Evolutionary conservation across 2,888 invertebrate genomes (phyloP), one percentile per base, ranked within the genome.

Genomic region (Idaea biselata): DNA sequence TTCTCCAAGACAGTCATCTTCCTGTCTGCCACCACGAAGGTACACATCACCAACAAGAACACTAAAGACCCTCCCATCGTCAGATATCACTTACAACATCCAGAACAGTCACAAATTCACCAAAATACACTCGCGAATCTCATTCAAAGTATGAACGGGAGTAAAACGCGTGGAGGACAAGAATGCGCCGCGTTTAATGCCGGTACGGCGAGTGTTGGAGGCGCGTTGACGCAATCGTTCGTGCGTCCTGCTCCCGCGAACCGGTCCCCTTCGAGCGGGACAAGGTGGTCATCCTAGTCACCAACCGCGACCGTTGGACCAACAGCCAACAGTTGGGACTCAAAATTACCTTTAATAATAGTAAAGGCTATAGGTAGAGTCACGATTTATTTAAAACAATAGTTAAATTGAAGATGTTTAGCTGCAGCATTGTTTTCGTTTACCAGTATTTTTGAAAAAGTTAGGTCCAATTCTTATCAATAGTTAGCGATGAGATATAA

Each of bases 1-100:
- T 94, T 95, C 82, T 95, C 94, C 71, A 94, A 90, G 67, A 95
- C 90, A 68, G 94, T 94, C 76, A 88, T 81, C 81, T 89, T 90
- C 74, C 85, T 84, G 61, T 90, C 89, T 16, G 74, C 68, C 56
- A 79, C 86, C 62, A 80, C 68, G 73, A 83, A 80, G 61, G 79
- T 73, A 66, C 83, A 86, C 80, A 88, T 79, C 86, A 92, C 87
- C 77, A 90, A 82, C 76, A 89, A 83, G 73, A 90, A 75, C 86
- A 91, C 89, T 72, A 81, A 72, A 67, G 78, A 82, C 79, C 81
- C 83, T 80, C 81, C 82, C 91, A 91, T 91, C 74, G 71, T 81
- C 68, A 66, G 73, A 68, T 71, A 71, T 70, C 75, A 76, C 79
- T 73, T 71, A 73, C 68, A 81, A 76, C 80, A 82, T 85, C 83